Conservation (phyloP, 2,888 invertebrate genomes). For the Tryphoninae sp. region DNA sequence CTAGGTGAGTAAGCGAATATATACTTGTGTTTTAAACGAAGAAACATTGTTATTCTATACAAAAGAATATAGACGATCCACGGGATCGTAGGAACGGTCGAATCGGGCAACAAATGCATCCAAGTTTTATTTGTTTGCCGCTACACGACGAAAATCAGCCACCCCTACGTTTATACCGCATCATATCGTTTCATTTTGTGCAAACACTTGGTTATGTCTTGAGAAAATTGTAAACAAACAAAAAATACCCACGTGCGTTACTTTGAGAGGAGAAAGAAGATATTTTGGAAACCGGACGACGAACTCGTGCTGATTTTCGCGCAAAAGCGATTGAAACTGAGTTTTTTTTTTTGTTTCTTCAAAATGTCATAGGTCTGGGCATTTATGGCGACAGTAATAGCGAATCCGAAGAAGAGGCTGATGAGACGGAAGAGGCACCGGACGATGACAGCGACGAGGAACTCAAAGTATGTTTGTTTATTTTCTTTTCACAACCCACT, state of each 20-base stretch:
- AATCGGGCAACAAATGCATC: slow-evolving; percentile 37
- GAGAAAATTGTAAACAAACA: not conserved
- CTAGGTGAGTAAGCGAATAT: slow-evolving; percentile 89
- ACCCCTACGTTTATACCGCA: slow-evolving; percentile 18
- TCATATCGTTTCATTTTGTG: slow-evolving; percentile 9
- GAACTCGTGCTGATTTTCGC: not conserved
- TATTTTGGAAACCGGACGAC: too few relatives aligned
- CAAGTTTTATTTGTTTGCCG: slow-evolving; percentile 19
- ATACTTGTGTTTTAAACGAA: slow-evolving; percentile 56
- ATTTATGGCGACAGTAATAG: slow-evolving; percentile 90
- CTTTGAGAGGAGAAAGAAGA: too few relatives aligned
- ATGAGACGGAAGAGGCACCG: slow-evolving; percentile 80
- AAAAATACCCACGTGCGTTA: not conserved
- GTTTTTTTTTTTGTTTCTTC: slow-evolving; percentile 67
- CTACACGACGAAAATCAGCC: slow-evolving; percentile 19
- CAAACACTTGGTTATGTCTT: not conserved
- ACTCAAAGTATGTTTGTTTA: slow-evolving; percentile 84
- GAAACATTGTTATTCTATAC: slow-evolving; percentile 6
- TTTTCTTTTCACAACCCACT: too few relatives aligned
- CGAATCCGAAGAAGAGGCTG: slow-evolving; percentile 82
- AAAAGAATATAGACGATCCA: slow-evolving; percentile 19
- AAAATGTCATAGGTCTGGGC: slow-evolving; percentile 88
- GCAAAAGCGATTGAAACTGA: slow-evolving; percentile 32
- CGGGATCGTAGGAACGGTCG: slow-evolving; percentile 57
- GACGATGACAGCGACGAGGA: slow-evolving; percentile 87